Evolutionary conservation across 2,888 invertebrate species (phyloP).

Genomic region (Ypsolopha sequella): DNA sequence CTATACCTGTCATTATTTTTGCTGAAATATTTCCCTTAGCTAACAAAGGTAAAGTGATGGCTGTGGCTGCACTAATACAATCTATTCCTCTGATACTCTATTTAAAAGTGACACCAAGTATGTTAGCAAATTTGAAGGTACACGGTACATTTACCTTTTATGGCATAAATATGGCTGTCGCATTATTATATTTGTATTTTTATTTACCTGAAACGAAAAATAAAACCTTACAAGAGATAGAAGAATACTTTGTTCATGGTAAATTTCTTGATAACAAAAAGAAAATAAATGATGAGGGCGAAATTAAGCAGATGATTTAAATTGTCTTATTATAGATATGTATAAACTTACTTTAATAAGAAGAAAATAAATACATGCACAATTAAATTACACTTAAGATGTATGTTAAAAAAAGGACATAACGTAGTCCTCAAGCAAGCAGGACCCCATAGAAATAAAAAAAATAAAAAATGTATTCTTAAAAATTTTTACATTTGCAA

Average conservation of each 20-base stretch:
- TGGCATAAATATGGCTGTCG: conserved; percentile 10
- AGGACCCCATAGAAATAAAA: too few species aligned
- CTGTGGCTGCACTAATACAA: conserved; percentile 23
- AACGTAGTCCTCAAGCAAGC: too few species aligned
- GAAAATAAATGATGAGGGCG: too few species aligned
- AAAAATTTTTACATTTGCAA: too few species aligned
- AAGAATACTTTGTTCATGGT: conserved; percentile 12
- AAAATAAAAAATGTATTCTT: too few species aligned
- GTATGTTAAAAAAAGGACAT: too few species aligned
- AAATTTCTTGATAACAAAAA: background rate
- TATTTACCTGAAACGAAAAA: conserved; percentile 26
- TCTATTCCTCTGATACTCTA: conserved; percentile 13
- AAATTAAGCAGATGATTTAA: too few species aligned
- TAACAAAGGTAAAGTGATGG: conserved; percentile 31
- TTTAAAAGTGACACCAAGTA: background rate
- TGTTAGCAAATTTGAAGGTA: background rate
- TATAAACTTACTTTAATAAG: too few species aligned
- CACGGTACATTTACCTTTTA: conserved; percentile 4
- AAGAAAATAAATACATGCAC: too few species aligned
- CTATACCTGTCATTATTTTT: conserved; percentile 37
- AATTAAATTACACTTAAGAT: too few species aligned
- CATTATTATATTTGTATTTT: conserved; percentile 18
- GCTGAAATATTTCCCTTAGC: conserved; percentile 44
- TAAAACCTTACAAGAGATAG: conserved; percentile 24
- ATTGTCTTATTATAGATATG: too few species aligned